Conservation (phyloP, 2,888 invertebrate genomes). For the Napeogenes sylphis region DNA sequence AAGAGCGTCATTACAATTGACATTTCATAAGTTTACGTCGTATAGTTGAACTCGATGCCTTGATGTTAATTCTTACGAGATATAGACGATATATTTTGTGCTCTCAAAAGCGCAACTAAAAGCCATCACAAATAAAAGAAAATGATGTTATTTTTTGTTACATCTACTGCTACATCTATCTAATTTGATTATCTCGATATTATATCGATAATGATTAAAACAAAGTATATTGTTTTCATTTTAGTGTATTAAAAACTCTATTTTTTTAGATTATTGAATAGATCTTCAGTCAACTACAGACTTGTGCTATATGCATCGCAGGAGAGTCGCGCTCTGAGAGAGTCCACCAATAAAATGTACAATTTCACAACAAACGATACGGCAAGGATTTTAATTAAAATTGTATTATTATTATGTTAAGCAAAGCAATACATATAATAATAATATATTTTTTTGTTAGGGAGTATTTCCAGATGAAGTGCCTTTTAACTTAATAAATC, state of each 20-base stretch:
- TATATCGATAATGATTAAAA: too few species aligned
- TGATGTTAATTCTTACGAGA: too few species aligned
- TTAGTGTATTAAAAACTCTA: too few species aligned
- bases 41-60: too few species aligned
- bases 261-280: slow-evolving; percentile 64
- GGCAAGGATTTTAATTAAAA: slow-evolving; percentile 40
- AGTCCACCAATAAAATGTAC: slow-evolving; percentile 38
- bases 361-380: slow-evolving; percentile 58
- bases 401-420: background rate
- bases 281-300: slow-evolving; percentile 68
- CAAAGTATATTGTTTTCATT: background rate
- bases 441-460: slow-evolving; percentile 47
- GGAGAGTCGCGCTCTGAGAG: slow-evolving; percentile 41
- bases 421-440: background rate
- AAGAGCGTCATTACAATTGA: too few species aligned
- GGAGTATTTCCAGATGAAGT: slow-evolving; percentile 83
- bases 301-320: slow-evolving; percentile 79
- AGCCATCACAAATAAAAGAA: too few species aligned
- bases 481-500: slow-evolving; percentile 41
- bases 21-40: too few species aligned
- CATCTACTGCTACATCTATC: too few species aligned
- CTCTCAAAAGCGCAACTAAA: too few species aligned
- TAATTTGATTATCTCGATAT: too few species aligned
- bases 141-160: too few species aligned
- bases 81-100: too few species aligned